Base-by-base conservation (phyloP, 1,140 invertebrate species). In the Prorops nasuta region DNA sequence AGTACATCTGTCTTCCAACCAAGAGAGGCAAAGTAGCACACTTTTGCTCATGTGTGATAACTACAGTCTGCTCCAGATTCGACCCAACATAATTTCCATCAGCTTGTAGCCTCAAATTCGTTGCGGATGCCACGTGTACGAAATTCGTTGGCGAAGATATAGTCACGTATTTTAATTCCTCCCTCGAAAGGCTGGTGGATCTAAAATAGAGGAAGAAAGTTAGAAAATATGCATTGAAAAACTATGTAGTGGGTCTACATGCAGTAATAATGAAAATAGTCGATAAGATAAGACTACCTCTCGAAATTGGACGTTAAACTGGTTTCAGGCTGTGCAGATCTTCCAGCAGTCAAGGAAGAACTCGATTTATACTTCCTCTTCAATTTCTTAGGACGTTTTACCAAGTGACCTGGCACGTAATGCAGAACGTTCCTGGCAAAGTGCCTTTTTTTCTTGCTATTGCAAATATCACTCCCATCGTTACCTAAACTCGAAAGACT, bases 91-190 rank as follows among this genome's bases (percentile, higher is more conserved):
- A 8, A 12, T 50, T 40, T 6, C 56, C 39, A 21, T 60, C 51
- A 0, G 12, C 39, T 8, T 64, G 42, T n/a, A 71, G 40, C 10
- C 35, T 64, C 6, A 56, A 47, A 24, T 60, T 67, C 2, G 71
- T 73, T 0, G 64, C 69, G 0, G 72, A 74, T 0, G 72, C 73
- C 1, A 74, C 62, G 38, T 76, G 71, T 3, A 74, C 71, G 12
- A 76, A 76, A 44, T 76, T 70, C 3, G 63, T 64, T n/a, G 73
- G 73, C 7, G 47, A 40, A 0, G 73, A 76, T 15, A 76, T 70
- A 1, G 49, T 60, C 15, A 67, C 8, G 43, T 45, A 59, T 17
- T 51, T 64, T 9, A 66, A 21, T 22, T 71, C 60, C 2, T 64
- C 62, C 9, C 58, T 58, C 2, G 62, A 58, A 0, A 58, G 47